A percentile compares a stretch with the other conserved stretches of the same genome.
Conservation (phyloP, 2,888 invertebrate genomes). For the Athripsodes cinereus region DNA sequence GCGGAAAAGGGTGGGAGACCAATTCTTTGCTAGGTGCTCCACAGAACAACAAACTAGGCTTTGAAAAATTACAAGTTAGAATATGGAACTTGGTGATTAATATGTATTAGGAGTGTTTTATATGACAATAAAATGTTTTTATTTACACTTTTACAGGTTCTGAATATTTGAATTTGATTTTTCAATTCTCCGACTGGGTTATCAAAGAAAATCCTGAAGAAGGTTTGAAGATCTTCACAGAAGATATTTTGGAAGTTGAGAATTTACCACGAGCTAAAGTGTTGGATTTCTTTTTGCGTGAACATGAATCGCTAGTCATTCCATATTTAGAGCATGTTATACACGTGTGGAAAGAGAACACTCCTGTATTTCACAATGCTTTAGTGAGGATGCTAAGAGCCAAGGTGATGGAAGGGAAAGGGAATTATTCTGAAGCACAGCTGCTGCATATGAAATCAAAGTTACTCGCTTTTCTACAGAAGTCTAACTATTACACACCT, state of each 20-base stretch:
- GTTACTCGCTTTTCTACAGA: constrained; percentile 72
- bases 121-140: no score
- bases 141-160: constrained; percentile 39
- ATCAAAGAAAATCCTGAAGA: constrained; percentile 79
- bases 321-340: constrained; percentile 95
- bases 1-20: no score
- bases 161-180: constrained; percentile 79
- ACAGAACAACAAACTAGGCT: no score
- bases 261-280: constrained; percentile 83
- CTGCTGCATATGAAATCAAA: constrained; percentile 44
- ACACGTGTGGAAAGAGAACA: constrained; percentile 80
- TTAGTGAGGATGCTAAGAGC: constrained; percentile 86
- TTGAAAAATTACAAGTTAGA: no score
- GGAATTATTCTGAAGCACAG: constrained; percentile 20
- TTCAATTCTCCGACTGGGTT: constrained; percentile 93
- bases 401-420: constrained; percentile 45
- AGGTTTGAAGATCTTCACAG: constrained; percentile 84
- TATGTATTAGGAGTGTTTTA: no score
- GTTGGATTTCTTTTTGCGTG: constrained; percentile 79
- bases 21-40: no score
- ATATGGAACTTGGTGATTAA: no score
- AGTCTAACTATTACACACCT: constrained; percentile 75
- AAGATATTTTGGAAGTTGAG: constrained; percentile 83
- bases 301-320: constrained; percentile 75
- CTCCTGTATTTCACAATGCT: constrained; percentile 83